Base-by-base conservation (phyloP, 2,113 vertebrate species). In the Paradoxurus hermaphroditus region DNA sequence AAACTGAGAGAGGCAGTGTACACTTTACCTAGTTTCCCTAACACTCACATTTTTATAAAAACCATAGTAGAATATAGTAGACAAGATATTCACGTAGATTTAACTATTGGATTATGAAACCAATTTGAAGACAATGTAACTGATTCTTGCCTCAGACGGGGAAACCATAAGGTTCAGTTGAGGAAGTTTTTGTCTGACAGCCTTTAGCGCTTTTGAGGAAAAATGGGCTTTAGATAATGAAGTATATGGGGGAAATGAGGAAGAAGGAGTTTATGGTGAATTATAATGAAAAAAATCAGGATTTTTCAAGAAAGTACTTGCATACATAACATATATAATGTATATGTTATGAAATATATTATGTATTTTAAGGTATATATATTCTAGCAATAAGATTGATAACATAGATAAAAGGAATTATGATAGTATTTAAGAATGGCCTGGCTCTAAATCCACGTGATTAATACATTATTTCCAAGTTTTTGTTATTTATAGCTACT, bases 391-490 rank as follows among this genome's bases (percentile, higher is more conserved):
- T 19, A 88, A 53, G 4, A 4, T 34, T 59, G 62, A 72, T 21
- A 93, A 27, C 29, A 83, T 49, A 4, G n/a, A 86, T 84, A 63
- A 79, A 90, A 79, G 4, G 49, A 93, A 53, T 75, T 77, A 62
- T 21, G 31, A 67, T 39, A 59, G 16, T 39, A 90, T 67, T 95
- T 90, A 46, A 77, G 59, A 68, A 34, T 72, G 16, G 13, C 1
- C 23, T 75, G 39, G 16, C 8, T 83, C 77, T 88, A 91, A 93
- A 36, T 93, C 53, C 79, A 67, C 27, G 10, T 81, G 8, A n/a
- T 88, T 59, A 59, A 73, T 91, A 77, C 3, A 49, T 77, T 82
- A 79, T 93, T 90, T 95, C 70, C 16, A 83, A 96, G 13, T 86
- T 95, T 62, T 31, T 5, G 34, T 77, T 63, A 86, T 44, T 51